Conservation (phyloP, 1,140 invertebrate genomes). For the Philopotamus ludificatus region DNA sequence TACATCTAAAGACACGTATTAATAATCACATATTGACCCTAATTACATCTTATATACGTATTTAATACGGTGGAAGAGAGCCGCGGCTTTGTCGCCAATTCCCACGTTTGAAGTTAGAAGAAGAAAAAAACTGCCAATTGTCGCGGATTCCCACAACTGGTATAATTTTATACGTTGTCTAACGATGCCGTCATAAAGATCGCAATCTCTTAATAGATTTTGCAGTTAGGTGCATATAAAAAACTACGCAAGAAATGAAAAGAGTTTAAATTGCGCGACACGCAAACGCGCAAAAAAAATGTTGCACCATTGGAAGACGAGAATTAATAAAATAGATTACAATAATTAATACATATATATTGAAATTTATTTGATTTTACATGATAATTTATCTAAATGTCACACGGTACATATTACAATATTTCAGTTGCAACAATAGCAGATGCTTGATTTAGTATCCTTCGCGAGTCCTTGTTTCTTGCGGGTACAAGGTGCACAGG, state of each 20-base stretch:
- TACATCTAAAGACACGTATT: too few species aligned
- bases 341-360: too few species aligned
- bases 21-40: too few species aligned
- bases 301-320: too few species aligned
- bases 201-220: not conserved
- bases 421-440: too few species aligned
- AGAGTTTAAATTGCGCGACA: slow-evolving; percentile 37
- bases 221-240: not conserved
- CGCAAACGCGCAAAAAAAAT: slow-evolving; percentile 47
- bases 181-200: not conserved
- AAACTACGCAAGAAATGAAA: not conserved
- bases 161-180: not conserved
- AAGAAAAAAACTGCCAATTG: not conserved
- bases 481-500: slow-evolving; percentile 41
- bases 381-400: too few species aligned
- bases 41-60: too few species aligned
- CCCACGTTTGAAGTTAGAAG: not conserved
- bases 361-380: too few species aligned
- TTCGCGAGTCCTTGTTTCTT: too few species aligned
- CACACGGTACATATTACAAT: too few species aligned
- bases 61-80: not conserved
- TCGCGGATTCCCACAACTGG: not conserved
- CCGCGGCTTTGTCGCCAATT: not conserved
- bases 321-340: too few species aligned
- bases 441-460: too few species aligned